A percentile compares a stretch with the other conserved stretches of the same genome.
Conservation (phyloP, 2,888 invertebrate species). For the Eustalomyia histrio region DNA sequence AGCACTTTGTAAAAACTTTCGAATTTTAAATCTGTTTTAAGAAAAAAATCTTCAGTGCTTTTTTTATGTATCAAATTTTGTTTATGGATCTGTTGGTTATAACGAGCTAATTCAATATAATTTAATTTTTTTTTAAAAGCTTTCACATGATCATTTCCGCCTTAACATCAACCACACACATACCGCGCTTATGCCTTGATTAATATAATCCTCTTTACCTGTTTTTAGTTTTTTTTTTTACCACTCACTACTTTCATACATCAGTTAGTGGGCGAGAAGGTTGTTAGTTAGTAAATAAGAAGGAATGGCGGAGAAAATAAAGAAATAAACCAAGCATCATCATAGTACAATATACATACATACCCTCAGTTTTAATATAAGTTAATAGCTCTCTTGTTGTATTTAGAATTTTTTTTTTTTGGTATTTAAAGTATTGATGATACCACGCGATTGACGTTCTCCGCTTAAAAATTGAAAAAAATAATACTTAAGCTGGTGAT, state of each 20-base stretch:
- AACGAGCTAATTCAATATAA: too few relatives aligned
- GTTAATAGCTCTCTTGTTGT: slow-evolving; percentile 57
- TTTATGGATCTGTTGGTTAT: too few relatives aligned
- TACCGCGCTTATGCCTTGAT: slow-evolving; percentile 37
- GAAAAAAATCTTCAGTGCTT: too few relatives aligned
- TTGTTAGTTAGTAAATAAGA: slow-evolving; percentile 13
- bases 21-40: too few relatives aligned
- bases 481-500: slow-evolving; percentile 59
- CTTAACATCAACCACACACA: slow-evolving; percentile 7
- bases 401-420: slow-evolving; percentile 45
- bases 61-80: too few relatives aligned
- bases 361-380: slow-evolving; percentile 38
- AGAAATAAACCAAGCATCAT: neutral
- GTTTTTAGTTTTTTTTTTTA: neutral
- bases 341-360: slow-evolving; percentile 12
- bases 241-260: too few relatives aligned
- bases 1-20: too few relatives aligned
- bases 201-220: slow-evolving; percentile 59
- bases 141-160: neutral
- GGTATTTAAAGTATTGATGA: slow-evolving; percentile 44
- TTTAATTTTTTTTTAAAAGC: too few relatives aligned
- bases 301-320: slow-evolving; percentile 9
- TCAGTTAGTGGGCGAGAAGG: slow-evolving; percentile 29
- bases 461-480: slow-evolving; percentile 29
- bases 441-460: slow-evolving; percentile 47